These are phyloP conservation scores for Limanda limanda DNA, from an alignment of 2,113 vertebrate species.

Conservation along the genomic window DNA sequence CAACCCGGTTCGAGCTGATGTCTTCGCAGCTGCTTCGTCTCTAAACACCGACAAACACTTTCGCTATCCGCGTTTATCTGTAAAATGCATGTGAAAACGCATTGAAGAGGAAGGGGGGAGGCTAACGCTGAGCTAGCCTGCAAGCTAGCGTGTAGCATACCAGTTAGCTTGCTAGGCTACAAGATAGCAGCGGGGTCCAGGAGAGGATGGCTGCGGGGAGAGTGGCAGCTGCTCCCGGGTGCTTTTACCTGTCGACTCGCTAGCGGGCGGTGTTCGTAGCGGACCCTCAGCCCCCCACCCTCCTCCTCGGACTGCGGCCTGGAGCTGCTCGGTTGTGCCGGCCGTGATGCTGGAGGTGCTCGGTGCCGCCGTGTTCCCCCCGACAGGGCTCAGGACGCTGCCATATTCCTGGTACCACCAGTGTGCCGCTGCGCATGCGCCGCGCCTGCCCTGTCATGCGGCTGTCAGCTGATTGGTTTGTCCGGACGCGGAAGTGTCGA, in stretches of 20 bases:
- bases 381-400: slow-evolving; percentile 81
- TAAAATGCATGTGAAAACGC: slow-evolving; percentile 7
- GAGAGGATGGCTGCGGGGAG: slow-evolving; percentile 28
- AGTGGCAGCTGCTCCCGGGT: slow-evolving; percentile 40
- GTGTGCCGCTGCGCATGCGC: slow-evolving; percentile 72
- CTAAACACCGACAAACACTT: background rate
- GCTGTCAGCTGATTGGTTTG: slow-evolving; percentile 83
- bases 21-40: background rate
- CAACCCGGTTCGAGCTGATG: background rate
- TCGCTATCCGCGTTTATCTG: slow-evolving; percentile 42
- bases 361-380: slow-evolving; percentile 71
- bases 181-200: slow-evolving; percentile 59
- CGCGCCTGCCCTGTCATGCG: slow-evolving; percentile 78
- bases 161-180: slow-evolving; percentile 45
- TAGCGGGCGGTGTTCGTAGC: slow-evolving; percentile 60
- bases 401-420: slow-evolving; percentile 80
- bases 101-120: background rate
- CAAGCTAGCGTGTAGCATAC: slow-evolving; percentile 43
- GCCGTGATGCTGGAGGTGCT: slow-evolving; percentile 68
- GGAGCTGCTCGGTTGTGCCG: slow-evolving; percentile 56
- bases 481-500: slow-evolving; percentile 7
- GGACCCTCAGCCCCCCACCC: slow-evolving; percentile 78
- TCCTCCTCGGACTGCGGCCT: slow-evolving; percentile 66
- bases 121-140: slow-evolving; percentile 49
- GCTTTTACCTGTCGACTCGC: slow-evolving; percentile 76